Evolutionary conservation across 2,797 vertebrate species (phyloP), one percentile per base, ranked within the genome.

Genomic region (Rhabdomys pumilio): DNA sequence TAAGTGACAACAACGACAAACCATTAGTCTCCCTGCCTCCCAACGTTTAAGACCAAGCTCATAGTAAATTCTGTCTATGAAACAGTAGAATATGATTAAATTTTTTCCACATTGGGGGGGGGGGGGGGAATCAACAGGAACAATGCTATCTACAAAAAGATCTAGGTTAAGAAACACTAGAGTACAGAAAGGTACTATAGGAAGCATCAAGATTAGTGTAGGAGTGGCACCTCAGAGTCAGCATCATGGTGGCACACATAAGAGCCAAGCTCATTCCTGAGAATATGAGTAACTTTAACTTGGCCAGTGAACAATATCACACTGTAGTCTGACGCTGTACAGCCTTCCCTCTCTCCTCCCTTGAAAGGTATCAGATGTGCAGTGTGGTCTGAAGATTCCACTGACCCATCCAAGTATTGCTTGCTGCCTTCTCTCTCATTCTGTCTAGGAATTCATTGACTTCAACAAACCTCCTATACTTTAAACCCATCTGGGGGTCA

Each of bases 41-140:
- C 19, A 91, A 91, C 14, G 92, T 95, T 59, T 87, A 38, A 59
- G 17, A 73, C 0, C 15, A 92, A 90, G 77, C 53, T 94, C 34
- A 69, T 65, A 15, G 0, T 59, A 55, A 95, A 84, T 0, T 93
- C 34, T 81, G n/a, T 81, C 29, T 67, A 73, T 76, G 53, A 95
- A 94, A 92, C 38, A 89, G 1, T 76, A 93, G 83, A 50, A 91
- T 86, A 11, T 83, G 77, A 89, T 69, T 95, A 93, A 92, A 92
- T 10, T 47, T 57, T 89, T 69, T 44, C 41, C 38, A 94, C 34
- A 94, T 3, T 10, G 61, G 61, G 61, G 61, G 61, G 29, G 29
- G 14, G 65, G 31, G 31, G 57, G 92, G 95, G 94, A 90, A 81
- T 29, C 41, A 80, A 93, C 61, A 88, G 63, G n/a, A 89, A 91